phyloP scores from a whole-genome alignment of 2,888 invertebrate genomes.

The Bellardia bayeri region DNA sequence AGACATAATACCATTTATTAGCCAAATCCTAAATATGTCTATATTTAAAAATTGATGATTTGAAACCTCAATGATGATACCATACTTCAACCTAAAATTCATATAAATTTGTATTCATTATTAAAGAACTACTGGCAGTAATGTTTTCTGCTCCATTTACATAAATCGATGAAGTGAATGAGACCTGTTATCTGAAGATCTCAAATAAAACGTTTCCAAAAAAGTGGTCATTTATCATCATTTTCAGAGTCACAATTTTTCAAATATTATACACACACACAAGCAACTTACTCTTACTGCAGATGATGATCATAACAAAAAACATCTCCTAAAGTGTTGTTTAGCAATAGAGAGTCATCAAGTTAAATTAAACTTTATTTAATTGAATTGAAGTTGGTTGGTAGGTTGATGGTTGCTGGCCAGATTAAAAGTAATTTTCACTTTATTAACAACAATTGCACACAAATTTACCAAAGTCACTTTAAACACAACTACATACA shows the following conservation, averaged over 20 bases:
- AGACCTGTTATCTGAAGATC: conserved; percentile 53
- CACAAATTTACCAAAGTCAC: conserved; percentile 56
- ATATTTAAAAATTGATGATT: conserved; percentile 33
- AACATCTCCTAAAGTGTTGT: neutral
- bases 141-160: conserved; percentile 65
- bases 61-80: neutral
- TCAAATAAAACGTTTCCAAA: neutral
- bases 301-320: conserved; percentile 52
- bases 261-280: conserved; percentile 9
- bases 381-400: conserved; percentile 54
- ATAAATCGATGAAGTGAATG: conserved; percentile 41
- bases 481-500: too few species aligned
- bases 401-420: conserved; percentile 26
- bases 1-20: too few species aligned
- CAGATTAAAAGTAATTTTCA: conserved; percentile 69
- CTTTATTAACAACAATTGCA: conserved; percentile 70
- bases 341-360: conserved; percentile 17
- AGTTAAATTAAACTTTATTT: conserved; percentile 37
- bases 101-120: conserved; percentile 52
- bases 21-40: neutral
- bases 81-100: conserved; percentile 35
- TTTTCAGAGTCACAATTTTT: conserved; percentile 56
- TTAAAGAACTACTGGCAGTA: conserved; percentile 55
- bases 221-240: conserved; percentile 62
- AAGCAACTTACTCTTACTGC: neutral